Percentiles rank a stretch among this genome's conserved stretches.
These are phyloP conservation scores for Lindbergichthys nudifrons DNA, from an alignment of 2,797 vertebrate species.

Conservation along the genomic window DNA sequence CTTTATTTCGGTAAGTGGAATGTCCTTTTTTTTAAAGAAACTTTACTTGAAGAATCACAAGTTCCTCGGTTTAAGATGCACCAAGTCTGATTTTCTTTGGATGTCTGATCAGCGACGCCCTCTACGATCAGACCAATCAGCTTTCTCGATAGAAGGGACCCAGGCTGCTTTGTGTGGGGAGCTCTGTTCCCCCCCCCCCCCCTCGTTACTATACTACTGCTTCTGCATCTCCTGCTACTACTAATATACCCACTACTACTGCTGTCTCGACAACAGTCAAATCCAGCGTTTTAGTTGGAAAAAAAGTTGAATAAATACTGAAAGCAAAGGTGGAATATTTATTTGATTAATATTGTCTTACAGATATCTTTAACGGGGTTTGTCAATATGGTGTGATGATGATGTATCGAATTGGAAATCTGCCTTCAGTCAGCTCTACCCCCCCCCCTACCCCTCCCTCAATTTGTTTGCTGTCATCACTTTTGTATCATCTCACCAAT, in stretches of 20 bases:
- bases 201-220: constrained; percentile 82
- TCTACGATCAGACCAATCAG: constrained; percentile 48
- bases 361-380: constrained; percentile 71
- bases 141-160: constrained; percentile 52
- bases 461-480: constrained; percentile 42
- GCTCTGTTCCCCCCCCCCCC: constrained; percentile 60
- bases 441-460: constrained; percentile 25
- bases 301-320: constrained; percentile 72
- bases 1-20: constrained; percentile 57
- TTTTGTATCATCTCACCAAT: constrained; percentile 61
- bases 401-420: constrained; percentile 63
- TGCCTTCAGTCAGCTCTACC: constrained; percentile 61
- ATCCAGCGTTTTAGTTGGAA: constrained; percentile 90
- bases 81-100: constrained; percentile 47
- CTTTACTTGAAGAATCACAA: constrained; percentile 73
- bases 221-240: constrained; percentile 84
- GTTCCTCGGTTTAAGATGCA: constrained; percentile 50
- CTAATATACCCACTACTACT: constrained; percentile 84
- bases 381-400: constrained; percentile 69
- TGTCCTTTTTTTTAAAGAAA: constrained; percentile 38
- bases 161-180: constrained; percentile 59
- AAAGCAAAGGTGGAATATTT: constrained; percentile 83
- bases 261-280: constrained; percentile 76
- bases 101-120: constrained; percentile 41
- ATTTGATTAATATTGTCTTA: constrained; percentile 81